These are phyloP conservation scores for Trematomus bernacchii DNA, from an alignment of 2,797 vertebrate genomes.

Conservation along the genomic window DNA sequence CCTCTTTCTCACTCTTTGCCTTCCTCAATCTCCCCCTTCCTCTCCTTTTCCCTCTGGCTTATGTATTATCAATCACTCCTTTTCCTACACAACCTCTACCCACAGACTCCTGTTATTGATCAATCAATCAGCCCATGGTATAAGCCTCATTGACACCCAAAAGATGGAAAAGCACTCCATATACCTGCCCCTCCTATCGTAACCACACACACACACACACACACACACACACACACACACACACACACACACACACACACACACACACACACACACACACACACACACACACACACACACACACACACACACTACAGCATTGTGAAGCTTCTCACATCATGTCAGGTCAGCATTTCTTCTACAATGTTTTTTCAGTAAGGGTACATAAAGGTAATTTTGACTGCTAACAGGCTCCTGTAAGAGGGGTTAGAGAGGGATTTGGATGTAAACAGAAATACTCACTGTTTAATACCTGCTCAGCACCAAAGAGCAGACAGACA, in stretches of 20 bases:
- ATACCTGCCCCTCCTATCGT: not conserved
- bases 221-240: not conserved
- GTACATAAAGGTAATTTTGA: too few relatives aligned
- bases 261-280: too few relatives aligned
- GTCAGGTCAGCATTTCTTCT: slow-evolving; percentile 2
- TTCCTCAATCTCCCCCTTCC: slow-evolving; percentile 13
- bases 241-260: not conserved
- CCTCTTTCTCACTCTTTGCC: slow-evolving; percentile 20
- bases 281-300: too few relatives aligned
- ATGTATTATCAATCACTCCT: slow-evolving; percentile 56
- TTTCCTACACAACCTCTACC: not conserved
- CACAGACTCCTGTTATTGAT: slow-evolving; percentile 42
- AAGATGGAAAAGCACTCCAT: slow-evolving; percentile 44
- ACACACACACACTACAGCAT: not conserved
- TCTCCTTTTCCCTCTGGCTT: slow-evolving; percentile 18
- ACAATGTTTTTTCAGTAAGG: not conserved
- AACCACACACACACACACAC: not conserved
- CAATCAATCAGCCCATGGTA: slow-evolving; percentile 52
- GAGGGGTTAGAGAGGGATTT: too few relatives aligned
- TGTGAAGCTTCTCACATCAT: slow-evolving; percentile 1
- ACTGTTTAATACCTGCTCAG: too few relatives aligned
- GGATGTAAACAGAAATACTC: too few relatives aligned
- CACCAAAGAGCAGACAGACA: too few relatives aligned
- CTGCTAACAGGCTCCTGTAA: too few relatives aligned
- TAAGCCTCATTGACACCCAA: slow-evolving; percentile 36